phyloP scores from a whole-genome alignment of 2,797 vertebrate genomes.

The Phrynocephalus guinanensis region DNA sequence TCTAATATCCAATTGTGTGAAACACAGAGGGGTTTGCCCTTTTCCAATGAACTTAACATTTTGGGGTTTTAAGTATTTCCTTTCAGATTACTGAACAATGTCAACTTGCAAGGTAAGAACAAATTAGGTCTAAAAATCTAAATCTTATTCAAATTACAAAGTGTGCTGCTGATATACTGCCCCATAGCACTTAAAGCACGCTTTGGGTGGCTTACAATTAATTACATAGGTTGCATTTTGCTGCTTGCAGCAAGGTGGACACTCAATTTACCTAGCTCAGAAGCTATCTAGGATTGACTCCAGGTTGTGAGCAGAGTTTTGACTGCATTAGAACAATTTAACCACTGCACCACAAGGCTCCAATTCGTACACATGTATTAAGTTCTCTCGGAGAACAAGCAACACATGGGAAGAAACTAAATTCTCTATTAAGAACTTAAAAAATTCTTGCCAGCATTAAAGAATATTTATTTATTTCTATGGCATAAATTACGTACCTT shows the following conservation, averaged over 20 bases:
- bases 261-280: too few species aligned
- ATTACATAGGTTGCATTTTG: too few species aligned
- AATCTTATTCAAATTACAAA: slow-evolving; percentile 1
- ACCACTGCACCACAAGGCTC: too few species aligned
- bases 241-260: too few species aligned
- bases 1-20: background rate
- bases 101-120: background rate
- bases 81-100: background rate
- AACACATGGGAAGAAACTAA: background rate
- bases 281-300: too few species aligned
- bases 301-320: too few species aligned
- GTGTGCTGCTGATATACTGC: too few species aligned
- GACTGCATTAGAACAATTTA: too few species aligned
- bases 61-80: background rate
- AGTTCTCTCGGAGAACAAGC: background rate
- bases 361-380: background rate
- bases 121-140: background rate
- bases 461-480: slow-evolving; percentile 4
- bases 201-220: too few species aligned
- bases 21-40: background rate
- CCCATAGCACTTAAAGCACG: too few species aligned
- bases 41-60: background rate
- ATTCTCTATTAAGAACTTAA: background rate
- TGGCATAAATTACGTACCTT: slow-evolving; percentile 85
- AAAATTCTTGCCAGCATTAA: background rate